Conservation (phyloP, 2,113 vertebrate genomes). For the Thermophis baileyi region DNA sequence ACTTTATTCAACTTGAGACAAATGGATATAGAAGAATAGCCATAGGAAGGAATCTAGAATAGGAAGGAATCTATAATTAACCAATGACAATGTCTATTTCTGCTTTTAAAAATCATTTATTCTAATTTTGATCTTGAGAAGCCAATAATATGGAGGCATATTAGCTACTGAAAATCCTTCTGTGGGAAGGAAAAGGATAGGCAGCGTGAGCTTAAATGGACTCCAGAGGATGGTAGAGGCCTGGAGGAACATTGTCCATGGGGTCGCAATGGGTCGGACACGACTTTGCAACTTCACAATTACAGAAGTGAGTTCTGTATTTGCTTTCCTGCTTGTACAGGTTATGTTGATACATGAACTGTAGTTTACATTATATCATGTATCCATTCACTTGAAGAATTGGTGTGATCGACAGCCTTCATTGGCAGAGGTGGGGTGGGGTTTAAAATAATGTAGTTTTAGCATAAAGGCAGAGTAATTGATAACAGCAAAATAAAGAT, state of each 20-base stretch:
- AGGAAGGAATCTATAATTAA: neutral
- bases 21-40: neutral
- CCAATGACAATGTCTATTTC: neutral
- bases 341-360: slow-evolving; percentile 58
- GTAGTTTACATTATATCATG: slow-evolving; percentile 69
- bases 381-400: slow-evolving; percentile 62
- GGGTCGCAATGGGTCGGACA: too few relatives aligned
- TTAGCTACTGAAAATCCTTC: slow-evolving; percentile 25
- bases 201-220: too few relatives aligned
- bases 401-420: slow-evolving; percentile 67
- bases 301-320: slow-evolving; percentile 24
- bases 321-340: slow-evolving; percentile 45
- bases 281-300: too few relatives aligned
- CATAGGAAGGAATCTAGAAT: neutral
- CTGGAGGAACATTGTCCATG: too few relatives aligned
- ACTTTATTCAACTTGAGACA: neutral
- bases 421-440: neutral
- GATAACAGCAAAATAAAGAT: slow-evolving; percentile 66
- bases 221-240: too few relatives aligned
- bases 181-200: neutral
- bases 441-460: slow-evolving; percentile 52
- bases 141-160: slow-evolving; percentile 52
- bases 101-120: slow-evolving; percentile 12
- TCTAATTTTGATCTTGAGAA: slow-evolving; percentile 34
- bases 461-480: slow-evolving; percentile 66